phyloP scores from a whole-genome alignment of 2,888 invertebrate species.

The Xanthia togata region DNA sequence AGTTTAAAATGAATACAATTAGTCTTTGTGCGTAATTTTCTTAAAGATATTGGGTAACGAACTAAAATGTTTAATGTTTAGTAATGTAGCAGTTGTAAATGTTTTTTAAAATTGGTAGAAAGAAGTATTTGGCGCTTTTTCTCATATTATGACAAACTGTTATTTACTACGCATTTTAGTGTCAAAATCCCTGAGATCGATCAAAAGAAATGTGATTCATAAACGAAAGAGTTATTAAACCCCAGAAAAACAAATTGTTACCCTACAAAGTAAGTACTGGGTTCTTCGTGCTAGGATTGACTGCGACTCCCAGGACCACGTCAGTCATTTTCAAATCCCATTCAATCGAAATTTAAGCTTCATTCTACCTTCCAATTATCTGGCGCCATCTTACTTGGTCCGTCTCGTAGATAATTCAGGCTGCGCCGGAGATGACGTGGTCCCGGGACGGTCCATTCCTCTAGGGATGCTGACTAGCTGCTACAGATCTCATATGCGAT shows the following conservation, averaged over 20 bases:
- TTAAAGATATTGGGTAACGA: conserved; percentile 41
- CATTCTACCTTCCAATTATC: conserved; percentile 51
- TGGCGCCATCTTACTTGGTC: conserved; percentile 38
- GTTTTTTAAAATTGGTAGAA: conserved; percentile 18
- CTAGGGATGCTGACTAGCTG: conserved; percentile 25
- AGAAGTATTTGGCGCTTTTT: neutral
- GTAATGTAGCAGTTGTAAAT: conserved; percentile 42
- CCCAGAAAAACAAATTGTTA: neutral
- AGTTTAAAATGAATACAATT: conserved; percentile 54
- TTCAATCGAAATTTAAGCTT: conserved; percentile 52
- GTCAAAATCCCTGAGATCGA: neutral
- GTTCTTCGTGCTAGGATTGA: neutral
- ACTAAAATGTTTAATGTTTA: conserved; percentile 43
- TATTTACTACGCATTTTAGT: neutral
- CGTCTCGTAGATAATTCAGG: conserved; percentile 58
- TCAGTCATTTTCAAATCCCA: conserved; percentile 20
- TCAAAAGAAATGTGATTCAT: neutral
- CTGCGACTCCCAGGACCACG: neutral
- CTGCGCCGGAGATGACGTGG: conserved; percentile 52
- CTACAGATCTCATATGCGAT: conserved; percentile 58
- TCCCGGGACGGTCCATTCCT: conserved; percentile 32
- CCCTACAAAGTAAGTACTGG: no score
- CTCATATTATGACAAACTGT: neutral
- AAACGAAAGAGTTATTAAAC: neutral
- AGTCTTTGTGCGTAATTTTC: conserved; percentile 51